Conservation (phyloP, 2,113 vertebrate species). For the Sander vitreus region DNA sequence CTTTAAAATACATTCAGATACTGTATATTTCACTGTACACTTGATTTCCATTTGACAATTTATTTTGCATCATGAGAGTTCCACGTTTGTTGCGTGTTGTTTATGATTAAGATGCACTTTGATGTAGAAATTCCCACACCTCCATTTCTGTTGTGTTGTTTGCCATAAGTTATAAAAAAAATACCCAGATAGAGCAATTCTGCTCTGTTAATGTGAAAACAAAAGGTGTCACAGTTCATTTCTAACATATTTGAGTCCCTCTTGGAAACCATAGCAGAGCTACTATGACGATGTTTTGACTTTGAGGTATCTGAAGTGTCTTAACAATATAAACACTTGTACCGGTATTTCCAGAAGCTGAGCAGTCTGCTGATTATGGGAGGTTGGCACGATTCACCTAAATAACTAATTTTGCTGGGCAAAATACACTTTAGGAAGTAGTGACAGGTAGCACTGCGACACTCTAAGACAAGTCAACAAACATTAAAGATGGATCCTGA, state of each 20-base stretch:
- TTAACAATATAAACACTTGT: neutral
- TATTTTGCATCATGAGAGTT: conserved; percentile 34
- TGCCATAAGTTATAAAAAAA: neutral
- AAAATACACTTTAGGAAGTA: neutral
- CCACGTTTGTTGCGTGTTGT: conserved; percentile 1
- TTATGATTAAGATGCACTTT: conserved; percentile 26
- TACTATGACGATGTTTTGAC: conserved; percentile 22
- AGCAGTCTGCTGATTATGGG: neutral
- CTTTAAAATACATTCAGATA: conserved; percentile 62
- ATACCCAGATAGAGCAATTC: conserved; percentile 3
- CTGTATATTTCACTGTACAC: conserved; percentile 65
- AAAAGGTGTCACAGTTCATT: conserved; percentile 9
- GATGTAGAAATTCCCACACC: conserved; percentile 9
- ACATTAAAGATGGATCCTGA: conserved; percentile 3
- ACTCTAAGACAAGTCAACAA: neutral
- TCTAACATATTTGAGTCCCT: neutral
- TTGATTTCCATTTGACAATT: conserved; percentile 43
- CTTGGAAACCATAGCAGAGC: conserved; percentile 19
- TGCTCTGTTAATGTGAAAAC: conserved; percentile 1
- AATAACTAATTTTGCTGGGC: neutral
- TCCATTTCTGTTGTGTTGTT: conserved; percentile 8
- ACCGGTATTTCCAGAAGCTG: neutral
- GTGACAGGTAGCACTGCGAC: conserved; percentile 4
- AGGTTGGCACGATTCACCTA: neutral
- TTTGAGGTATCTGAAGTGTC: conserved; percentile 48